Percentiles rank a stretch among this genome's conserved stretches.
Evolutionary conservation across 2,113 vertebrate genomes (phyloP).

Genomic region (Macroglossus sobrinus): DNA sequence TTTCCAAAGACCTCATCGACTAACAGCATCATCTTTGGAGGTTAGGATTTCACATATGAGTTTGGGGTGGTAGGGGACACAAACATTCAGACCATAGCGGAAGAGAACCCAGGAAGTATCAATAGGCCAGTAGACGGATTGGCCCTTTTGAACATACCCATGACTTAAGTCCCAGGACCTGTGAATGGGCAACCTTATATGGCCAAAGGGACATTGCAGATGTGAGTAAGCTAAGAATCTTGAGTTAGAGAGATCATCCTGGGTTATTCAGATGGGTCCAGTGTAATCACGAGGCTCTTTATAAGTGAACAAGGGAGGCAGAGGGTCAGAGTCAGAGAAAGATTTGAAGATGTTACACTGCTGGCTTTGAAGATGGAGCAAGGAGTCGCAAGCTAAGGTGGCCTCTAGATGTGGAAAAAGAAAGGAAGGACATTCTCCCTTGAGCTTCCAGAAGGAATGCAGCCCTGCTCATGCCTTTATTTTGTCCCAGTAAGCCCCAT

Average conservation of each 20-base stretch:
- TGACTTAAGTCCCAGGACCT: background rate
- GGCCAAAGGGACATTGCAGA: background rate
- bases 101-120: background rate
- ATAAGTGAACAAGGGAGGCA: background rate
- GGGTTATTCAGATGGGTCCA: background rate
- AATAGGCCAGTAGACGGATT: too few relatives aligned
- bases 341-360: too few relatives aligned
- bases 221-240: background rate
- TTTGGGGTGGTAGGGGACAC: background rate
- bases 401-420: background rate
- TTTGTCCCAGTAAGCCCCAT: background rate
- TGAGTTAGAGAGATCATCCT: background rate
- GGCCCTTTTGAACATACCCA: background rate
- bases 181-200: background rate
- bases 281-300: background rate
- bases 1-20: too few relatives aligned
- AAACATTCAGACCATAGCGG: background rate
- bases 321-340: background rate
- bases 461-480: background rate
- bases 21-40: background rate
- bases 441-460: background rate
- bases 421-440: background rate
- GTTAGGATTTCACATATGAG: background rate
- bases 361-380: background rate
- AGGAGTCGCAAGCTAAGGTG: background rate